Evolutionary conservation across 2,113 vertebrate genomes (phyloP).

Genomic region (Hassar affinis): DNA sequence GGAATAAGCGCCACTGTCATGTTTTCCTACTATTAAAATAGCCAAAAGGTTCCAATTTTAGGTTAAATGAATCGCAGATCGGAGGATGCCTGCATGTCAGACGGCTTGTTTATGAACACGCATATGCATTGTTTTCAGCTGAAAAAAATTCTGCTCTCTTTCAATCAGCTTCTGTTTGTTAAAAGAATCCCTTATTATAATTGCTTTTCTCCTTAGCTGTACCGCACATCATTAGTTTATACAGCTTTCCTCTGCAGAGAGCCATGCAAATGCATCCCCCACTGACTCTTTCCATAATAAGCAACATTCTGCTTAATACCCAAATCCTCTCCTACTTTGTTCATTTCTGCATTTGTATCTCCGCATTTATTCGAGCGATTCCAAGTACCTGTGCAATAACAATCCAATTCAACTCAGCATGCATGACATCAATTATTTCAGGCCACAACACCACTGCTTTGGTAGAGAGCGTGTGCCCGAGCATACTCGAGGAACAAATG

Average conservation of each 20-base stretch:
- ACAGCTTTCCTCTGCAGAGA: slow-evolving; percentile 39
- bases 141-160: not conserved
- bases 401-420: slow-evolving; percentile 22
- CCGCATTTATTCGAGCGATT: slow-evolving; percentile 17
- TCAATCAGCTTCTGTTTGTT: slow-evolving; percentile 35
- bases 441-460: slow-evolving; percentile 6
- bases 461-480: slow-evolving; percentile 5
- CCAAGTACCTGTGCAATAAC: slow-evolving; percentile 17
- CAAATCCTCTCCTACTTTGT: slow-evolving; percentile 32
- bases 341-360: slow-evolving; percentile 29
- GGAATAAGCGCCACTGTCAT: not conserved
- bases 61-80: not conserved
- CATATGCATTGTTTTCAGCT: not conserved
- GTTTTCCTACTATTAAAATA: not conserved
- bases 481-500: slow-evolving; percentile 36
- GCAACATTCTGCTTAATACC: slow-evolving; percentile 42
- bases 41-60: not conserved
- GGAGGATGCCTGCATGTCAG: not conserved
- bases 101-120: not conserved
- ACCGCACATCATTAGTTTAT: slow-evolving; percentile 50
- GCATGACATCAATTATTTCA: slow-evolving; percentile 35
- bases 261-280: slow-evolving; percentile 39
- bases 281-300: slow-evolving; percentile 53
- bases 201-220: slow-evolving; percentile 47
- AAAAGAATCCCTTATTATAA: slow-evolving; percentile 46